Evolutionary conservation across 2,888 invertebrate species (phyloP), one percentile per base, ranked within the genome.

Genomic region (Eilema griseolum): DNA sequence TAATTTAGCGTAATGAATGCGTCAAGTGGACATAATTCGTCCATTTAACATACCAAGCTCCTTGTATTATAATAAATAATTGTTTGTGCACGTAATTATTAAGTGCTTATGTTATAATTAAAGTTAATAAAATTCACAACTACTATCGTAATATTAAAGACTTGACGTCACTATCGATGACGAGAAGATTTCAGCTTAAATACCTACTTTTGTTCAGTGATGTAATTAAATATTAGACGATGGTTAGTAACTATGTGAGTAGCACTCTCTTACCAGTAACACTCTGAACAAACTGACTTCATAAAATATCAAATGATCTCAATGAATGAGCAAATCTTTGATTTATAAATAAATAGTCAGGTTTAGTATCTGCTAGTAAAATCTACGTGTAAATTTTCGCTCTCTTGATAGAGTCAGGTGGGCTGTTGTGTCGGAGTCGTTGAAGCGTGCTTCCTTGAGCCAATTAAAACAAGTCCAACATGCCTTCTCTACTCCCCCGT

Each of bases 401-500:
- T 80, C 76, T 81, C 69, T 61, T 71, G 80, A 80, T 72, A 81
- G 61, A 71, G 71, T 75, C 73, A 77, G 78, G 76, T 79, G 70
- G 76, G 76, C 77, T 79, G 80, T 82, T 78, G 80, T 84, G 85
- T 86, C 85, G 85, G 83, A 91, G 84, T 89, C 89, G 86, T 85
- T 90, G 89, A 88, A 89, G 92, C 93, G 89, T 90, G 85, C 90
- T 93, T 93, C 93, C 93, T 91, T 86, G 87, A 88, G 88, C 90
- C 90, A 92, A 91, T 92, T 92, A 91, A 90, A 90, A 87, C 87
- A 75, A 88, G 88, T 88, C 83, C 83, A 76, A 76, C 79, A 74
- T 74, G 74, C 78, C 82, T 82, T 74, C 72, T 68, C 70, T 73
- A 74, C 64, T 74, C 57, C 23, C 75, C 77, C 76, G 69, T 67